These are phyloP conservation scores for Muscina levida DNA, from an alignment of 2,888 invertebrate genomes.

Conservation along the genomic window DNA sequence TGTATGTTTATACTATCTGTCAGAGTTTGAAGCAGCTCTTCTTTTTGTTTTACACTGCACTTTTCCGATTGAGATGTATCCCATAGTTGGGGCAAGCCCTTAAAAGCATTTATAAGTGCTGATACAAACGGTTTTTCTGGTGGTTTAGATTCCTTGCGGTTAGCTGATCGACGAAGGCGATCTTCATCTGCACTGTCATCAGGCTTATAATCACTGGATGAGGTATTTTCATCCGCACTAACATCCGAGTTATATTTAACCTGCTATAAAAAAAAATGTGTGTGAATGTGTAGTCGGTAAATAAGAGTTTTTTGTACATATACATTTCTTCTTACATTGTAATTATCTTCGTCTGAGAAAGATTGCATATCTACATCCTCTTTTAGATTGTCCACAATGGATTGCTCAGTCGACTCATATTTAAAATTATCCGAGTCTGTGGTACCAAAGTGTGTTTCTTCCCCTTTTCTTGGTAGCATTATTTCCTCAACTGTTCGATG, in stretches of 20 bases:
- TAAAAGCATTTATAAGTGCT: conserved; percentile 54
- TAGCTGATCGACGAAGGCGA: conserved; percentile 5
- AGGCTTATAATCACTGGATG: conserved; percentile 35
- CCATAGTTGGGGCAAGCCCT: conserved; percentile 57
- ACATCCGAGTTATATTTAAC: conserved; percentile 30
- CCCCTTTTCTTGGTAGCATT: no score
- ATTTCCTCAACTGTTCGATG: conserved; percentile 8
- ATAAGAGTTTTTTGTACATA: no score
- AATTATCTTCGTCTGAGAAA: conserved; percentile 45
- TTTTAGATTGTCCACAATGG: neutral
- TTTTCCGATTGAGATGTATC: conserved; percentile 41
- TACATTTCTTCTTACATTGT: conserved; percentile 17
- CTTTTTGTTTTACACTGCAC: conserved; percentile 51
- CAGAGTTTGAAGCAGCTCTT: conserved; percentile 48
- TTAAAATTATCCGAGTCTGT: no score
- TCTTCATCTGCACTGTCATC: conserved; percentile 27
- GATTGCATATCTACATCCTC: conserved; percentile 42
- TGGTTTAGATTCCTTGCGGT: conserved; percentile 18
- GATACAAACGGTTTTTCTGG: conserved; percentile 50
- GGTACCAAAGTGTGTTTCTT: no score
- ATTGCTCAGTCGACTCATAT: conserved; percentile 37
- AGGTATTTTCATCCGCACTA: conserved; percentile 46
- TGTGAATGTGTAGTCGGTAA: neutral
- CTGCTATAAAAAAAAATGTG: conserved; percentile 20
- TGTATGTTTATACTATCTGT: conserved; percentile 48